phyloP scores from a whole-genome alignment of 1,140 invertebrate genomes.

The Drosophila pruinosa region DNA sequence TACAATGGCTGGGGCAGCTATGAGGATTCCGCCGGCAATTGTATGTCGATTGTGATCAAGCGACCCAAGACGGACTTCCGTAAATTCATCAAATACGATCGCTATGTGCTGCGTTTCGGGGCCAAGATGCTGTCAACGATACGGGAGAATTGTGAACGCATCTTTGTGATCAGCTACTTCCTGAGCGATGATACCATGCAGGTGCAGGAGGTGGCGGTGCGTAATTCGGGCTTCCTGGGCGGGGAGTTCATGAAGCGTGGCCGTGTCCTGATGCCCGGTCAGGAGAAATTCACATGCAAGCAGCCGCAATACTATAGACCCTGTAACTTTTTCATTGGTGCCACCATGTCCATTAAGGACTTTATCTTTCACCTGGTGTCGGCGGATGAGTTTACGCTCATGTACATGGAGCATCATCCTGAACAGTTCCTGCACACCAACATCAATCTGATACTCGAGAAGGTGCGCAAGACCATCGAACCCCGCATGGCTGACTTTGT shows the following conservation, averaged over 20 bases:
- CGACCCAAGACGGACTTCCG: constrained; percentile 89
- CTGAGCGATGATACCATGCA: constrained; percentile 92
- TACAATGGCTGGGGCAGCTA: constrained; percentile 94
- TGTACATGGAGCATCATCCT: constrained; percentile 92
- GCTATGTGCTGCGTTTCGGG: constrained; percentile 89
- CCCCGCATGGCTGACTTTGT: constrained; percentile 63
- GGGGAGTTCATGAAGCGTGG: constrained; percentile 88
- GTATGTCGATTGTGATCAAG: constrained; percentile 90
- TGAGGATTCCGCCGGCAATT: constrained; percentile 94
- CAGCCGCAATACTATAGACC: constrained; percentile 89
- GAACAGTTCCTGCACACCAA: constrained; percentile 90
- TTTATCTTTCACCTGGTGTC: constrained; percentile 90
- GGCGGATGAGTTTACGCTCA: constrained; percentile 93
- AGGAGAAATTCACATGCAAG: constrained; percentile 87
- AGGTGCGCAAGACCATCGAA: constrained; percentile 85
- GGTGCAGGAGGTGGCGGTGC: constrained; percentile 89
- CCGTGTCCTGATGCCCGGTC: constrained; percentile 88
- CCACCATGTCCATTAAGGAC: constrained; percentile 88
- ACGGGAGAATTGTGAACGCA: constrained; percentile 87
- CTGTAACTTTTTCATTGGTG: constrained; percentile 92
- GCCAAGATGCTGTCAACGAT: constrained; percentile 89
- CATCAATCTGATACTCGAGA: constrained; percentile 87
- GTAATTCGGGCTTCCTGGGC: constrained; percentile 89
- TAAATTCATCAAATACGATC: constrained; percentile 91
- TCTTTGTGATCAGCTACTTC: constrained; percentile 92